These are phyloP conservation scores for Threskiornis aethiopicus DNA, from an alignment of 2,797 vertebrate species.

Conservation along the genomic window DNA sequence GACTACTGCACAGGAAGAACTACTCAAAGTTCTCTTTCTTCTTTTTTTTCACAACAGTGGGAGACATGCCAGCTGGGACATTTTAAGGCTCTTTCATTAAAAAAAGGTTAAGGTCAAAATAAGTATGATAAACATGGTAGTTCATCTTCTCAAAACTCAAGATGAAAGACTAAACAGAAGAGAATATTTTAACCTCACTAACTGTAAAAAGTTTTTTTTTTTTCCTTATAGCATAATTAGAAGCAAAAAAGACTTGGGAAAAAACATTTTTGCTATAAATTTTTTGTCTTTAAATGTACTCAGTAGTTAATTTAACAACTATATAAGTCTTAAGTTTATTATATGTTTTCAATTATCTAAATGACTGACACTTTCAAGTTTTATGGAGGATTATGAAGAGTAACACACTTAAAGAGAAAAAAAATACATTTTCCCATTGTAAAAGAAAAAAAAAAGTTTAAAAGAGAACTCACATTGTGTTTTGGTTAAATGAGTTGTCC, in stretches of 20 bases:
- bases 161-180: slow-evolving; percentile 75
- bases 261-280: slow-evolving; percentile 57
- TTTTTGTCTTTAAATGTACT: slow-evolving; percentile 69
- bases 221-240: slow-evolving; percentile 31
- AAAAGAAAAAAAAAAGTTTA: not conserved
- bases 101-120: slow-evolving; percentile 82
- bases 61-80: slow-evolving; percentile 78
- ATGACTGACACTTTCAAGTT: slow-evolving; percentile 76
- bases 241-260: slow-evolving; percentile 40
- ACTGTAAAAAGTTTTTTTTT: slow-evolving; percentile 22
- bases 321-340: slow-evolving; percentile 55
- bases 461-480: slow-evolving; percentile 34
- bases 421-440: slow-evolving; percentile 63
- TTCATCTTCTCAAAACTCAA: slow-evolving; percentile 78
- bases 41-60: slow-evolving; percentile 10
- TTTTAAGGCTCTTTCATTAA: slow-evolving; percentile 84
- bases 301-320: slow-evolving; percentile 67
- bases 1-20: slow-evolving; percentile 55
- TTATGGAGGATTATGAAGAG: slow-evolving; percentile 73
- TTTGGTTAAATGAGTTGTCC: slow-evolving; percentile 46
- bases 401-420: slow-evolving; percentile 45
- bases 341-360: slow-evolving; percentile 75
- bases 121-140: slow-evolving; percentile 80
- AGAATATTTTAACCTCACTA: slow-evolving; percentile 69
- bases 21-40: slow-evolving; percentile 24